Percentiles rank a stretch among this genome's conserved stretches.
phyloP scores from a whole-genome alignment of 2,113 vertebrate species.

The Cacatua alba region DNA sequence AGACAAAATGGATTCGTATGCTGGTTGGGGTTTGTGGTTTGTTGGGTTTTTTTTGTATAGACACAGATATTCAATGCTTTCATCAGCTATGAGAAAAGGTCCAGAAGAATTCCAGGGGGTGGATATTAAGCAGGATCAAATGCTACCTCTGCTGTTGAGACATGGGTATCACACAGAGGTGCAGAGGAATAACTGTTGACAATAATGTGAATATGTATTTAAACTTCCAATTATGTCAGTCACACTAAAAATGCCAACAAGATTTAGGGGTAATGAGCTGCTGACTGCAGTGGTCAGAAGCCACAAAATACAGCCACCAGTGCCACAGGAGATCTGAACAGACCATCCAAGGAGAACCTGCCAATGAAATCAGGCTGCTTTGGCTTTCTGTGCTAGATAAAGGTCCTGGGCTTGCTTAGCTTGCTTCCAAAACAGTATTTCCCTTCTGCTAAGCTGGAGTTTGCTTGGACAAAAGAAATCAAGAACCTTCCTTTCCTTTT shows the following conservation, averaged over 20 bases:
- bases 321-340: neutral
- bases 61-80: neutral
- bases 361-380: neutral
- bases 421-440: neutral
- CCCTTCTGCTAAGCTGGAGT: neutral
- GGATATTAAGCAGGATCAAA: neutral
- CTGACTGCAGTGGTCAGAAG: neutral
- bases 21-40: neutral
- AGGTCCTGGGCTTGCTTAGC: neutral
- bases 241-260: neutral
- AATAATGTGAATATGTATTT: accelerated
- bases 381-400: neutral
- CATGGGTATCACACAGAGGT: neutral
- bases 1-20: neutral
- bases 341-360: neutral
- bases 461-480: neutral
- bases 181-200: neutral
- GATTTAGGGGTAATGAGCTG: neutral
- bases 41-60: neutral
- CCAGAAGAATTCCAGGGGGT: neutral
- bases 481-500: neutral
- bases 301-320: neutral
- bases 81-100: neutral
- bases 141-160: neutral
- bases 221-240: neutral